Conservation (phyloP, 2,113 vertebrate genomes). For the Carassius auratus region DNA sequence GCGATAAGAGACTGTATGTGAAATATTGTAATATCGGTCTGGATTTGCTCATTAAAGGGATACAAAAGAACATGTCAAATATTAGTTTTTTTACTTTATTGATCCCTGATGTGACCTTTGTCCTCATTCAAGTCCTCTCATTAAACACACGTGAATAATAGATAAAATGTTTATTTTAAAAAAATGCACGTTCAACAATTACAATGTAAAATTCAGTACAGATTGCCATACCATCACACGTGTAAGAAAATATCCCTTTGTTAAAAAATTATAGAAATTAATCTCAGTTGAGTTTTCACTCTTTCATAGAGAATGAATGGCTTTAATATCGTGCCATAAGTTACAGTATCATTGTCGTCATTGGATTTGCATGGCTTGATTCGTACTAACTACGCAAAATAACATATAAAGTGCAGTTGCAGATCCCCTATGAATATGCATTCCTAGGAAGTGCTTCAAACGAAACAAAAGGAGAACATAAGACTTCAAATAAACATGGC, state of each 20-base stretch:
- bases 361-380: background rate
- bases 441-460: constrained; percentile 49
- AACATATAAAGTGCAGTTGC: constrained; percentile 57
- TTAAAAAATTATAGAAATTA: constrained; percentile 56
- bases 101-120: background rate
- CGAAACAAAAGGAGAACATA: background rate
- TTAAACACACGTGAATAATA: constrained; percentile 28
- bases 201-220: constrained; percentile 47
- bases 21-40: background rate
- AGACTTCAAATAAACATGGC: background rate
- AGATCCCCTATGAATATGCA: constrained; percentile 3
- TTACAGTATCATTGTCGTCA: constrained; percentile 59
- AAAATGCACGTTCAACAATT: constrained; percentile 55
- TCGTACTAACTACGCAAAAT: background rate
- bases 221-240: constrained; percentile 19
- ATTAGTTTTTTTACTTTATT: background rate
- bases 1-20: constrained; percentile 21
- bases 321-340: constrained; percentile 32
- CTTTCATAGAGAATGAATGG: constrained; percentile 21
- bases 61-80: background rate
- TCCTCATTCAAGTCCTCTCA: background rate
- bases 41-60: background rate
- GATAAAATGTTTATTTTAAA: constrained; percentile 61
- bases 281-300: constrained; percentile 9
- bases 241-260: constrained; percentile 54